Base-by-base conservation (phyloP, 2,797 vertebrate species). In the Lithobates pipiens region DNA sequence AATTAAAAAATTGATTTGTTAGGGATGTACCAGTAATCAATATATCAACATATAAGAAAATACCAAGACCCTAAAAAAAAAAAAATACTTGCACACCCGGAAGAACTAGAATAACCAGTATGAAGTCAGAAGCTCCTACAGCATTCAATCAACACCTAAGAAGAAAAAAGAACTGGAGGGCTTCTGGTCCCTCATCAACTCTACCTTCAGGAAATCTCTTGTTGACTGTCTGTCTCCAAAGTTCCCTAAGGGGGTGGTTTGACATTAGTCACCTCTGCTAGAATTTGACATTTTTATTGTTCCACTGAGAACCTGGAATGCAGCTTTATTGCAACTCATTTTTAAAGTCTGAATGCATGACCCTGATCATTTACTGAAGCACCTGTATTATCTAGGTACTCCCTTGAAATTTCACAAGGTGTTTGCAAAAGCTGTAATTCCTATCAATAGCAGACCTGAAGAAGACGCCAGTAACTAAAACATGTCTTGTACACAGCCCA, bases 211-310 rank as follows among this genome's bases (percentile, higher is more conserved):
- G 77, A 81, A 85, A 85, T 80, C 84, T 85, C 34, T 81, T 85
- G 84, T 81, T 81, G 84, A 75, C 77, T 85, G 77, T 80, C 84
- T 85, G 84, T 81, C 84, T 85, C 72, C 78, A 76, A 71, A 57
- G 84, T 85, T 29, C 78, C 78, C 73, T 76, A 50, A 70, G 71
- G 83, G 84, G 78, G 65, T 67, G 72, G 78, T 81, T 70, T 81
- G 84, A 85, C 77, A 85, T 76, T 75, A 85, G 77, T 81, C 65
- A 81, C 72, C 84, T 70, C 78, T 70, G 46, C 77, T 81, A 27
- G 44, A 36, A 76, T 85, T 70, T 76, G 72, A 85, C 84, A 85
- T 85, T 76, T 85, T 85, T 81, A 81, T 81, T 81, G 84, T 85
- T 81, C 77, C 44, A 10, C 69, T 70, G 34, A 80, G 50, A 85